Evolutionary conservation across 1,140 invertebrate species (phyloP).

Genomic region (fruit fly (Drosophila melanogaster)): Release_6_plus_ISO1_MT NT_033779.5:1008501-1009000

Average conservation of each 20-base stretch:
- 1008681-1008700: neutral
- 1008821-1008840: neutral
- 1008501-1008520: slow-evolving; percentile 33
- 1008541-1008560: neutral
- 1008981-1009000: neutral
- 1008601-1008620: neutral
- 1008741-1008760: slow-evolving; percentile 4
- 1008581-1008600: neutral
- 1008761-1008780: neutral
- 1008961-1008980: neutral
- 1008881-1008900: neutral
- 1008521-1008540: neutral
- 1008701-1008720: neutral
- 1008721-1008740: neutral
- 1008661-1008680: neutral
- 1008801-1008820: too few species aligned
- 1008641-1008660: neutral
- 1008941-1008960: neutral
- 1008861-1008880: slow-evolving; percentile 4
- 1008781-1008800: too few species aligned
- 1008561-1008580: neutral
- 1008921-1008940: neutral
- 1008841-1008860: neutral
- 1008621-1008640: neutral
- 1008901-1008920: neutral